Percentiles rank a stretch among this genome's conserved stretches.
phyloP scores from a whole-genome alignment of 2,113 vertebrate genomes.

The Verasper variegatus region DNA sequence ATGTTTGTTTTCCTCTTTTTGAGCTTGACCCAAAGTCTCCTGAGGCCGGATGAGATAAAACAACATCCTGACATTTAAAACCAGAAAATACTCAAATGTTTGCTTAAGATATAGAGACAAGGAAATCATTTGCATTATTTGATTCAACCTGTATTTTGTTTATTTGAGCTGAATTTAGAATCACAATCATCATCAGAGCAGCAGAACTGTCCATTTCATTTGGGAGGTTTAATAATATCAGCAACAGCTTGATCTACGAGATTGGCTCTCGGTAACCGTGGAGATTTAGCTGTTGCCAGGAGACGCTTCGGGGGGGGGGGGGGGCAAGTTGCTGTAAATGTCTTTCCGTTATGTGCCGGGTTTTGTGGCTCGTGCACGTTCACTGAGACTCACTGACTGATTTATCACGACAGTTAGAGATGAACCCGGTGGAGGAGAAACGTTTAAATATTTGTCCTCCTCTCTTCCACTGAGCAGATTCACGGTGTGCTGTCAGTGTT shows the following conservation, averaged over 20 bases:
- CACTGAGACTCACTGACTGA: too few species aligned
- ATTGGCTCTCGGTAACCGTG: background rate
- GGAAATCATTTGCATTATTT: too few species aligned
- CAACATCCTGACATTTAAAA: too few species aligned
- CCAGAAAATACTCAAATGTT: too few species aligned
- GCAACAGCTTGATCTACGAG: background rate
- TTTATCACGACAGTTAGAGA: too few species aligned
- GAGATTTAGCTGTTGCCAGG: conserved; percentile 7
- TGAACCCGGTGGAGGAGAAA: background rate
- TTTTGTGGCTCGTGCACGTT: background rate
- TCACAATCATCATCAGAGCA: background rate
- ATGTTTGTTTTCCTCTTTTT: too few species aligned
- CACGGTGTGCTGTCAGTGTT: conserved; percentile 29
- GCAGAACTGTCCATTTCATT: too few species aligned
- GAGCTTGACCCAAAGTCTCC: too few species aligned
- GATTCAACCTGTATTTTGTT: background rate
- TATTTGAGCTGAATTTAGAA: background rate
- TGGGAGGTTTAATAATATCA: background rate
- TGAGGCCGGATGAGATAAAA: background rate
- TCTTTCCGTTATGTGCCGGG: background rate
- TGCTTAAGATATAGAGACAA: too few species aligned
- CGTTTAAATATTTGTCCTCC: conserved; percentile 66
- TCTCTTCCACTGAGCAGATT: conserved; percentile 14
- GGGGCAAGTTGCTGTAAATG: background rate
- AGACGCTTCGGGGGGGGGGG: background rate